Evolutionary conservation across 2,888 invertebrate species (phyloP), one percentile per base, ranked within the genome.

Genomic region (Dolomedes plantarius): DNA sequence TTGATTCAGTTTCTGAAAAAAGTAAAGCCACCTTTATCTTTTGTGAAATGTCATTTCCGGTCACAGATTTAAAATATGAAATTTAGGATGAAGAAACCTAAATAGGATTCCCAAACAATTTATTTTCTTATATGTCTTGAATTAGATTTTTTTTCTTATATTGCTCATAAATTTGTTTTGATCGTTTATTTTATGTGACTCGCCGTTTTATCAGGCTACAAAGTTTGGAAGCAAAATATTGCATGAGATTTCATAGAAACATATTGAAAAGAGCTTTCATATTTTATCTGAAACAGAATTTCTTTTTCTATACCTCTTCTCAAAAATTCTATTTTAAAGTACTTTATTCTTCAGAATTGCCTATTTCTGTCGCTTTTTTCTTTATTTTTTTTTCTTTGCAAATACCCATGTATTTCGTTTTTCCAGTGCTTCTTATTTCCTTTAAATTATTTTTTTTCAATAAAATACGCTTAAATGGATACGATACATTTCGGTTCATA

Each of bases 221-320:
- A 11, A 16, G 5, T 16, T 3, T 3, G 23, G 23, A 23, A 11
- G 2, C 19, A 56, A 23, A 56, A 56, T 23, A 56, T 23, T 56
- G 56, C 56, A 5, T 19, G 23, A 56, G 23, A 16, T 56, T 56
- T 56, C 23, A 56, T 23, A 56, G 23, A 56, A 23, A 56, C 23
- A 56, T 56, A 56, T 56, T 56, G 56, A 56, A 56, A 56, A 19
- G 23, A 23, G 46, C 16, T 23, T 56, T 11, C 56, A 56, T 56
- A 56, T 56, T 56, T 56, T 56, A 56, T 56, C 56, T 23, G 23
- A 56, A 56, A 56, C 56, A 56, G 11, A 56, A 56, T 56, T 46
- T 16, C 3, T 56, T n/a, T n/a, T 23, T 56, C 16, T 23, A 23
- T 23, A 16, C 23, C 19, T 56, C 9, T 56, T 56, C 23, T 56